Conservation (phyloP, 2,888 invertebrate genomes). For the Morpho achilles region DNA sequence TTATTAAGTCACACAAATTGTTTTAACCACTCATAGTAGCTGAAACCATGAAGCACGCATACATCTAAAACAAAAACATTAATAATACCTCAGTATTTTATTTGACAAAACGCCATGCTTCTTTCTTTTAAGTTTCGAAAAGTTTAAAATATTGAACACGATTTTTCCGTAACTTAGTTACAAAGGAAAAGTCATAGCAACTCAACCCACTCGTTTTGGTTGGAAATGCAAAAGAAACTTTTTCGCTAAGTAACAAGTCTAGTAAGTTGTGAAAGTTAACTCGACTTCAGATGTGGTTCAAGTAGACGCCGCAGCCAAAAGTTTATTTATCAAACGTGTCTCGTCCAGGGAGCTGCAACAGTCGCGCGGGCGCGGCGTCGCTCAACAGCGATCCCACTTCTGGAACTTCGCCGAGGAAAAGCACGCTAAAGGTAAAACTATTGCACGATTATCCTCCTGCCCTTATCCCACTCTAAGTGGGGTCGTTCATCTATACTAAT, state of each 20-base stretch:
- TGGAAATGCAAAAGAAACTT: slow-evolving; percentile 6
- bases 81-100: too few relatives aligned
- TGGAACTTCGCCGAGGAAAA: slow-evolving; percentile 58
- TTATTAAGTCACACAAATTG: too few relatives aligned
- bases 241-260: slow-evolving; percentile 6
- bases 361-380: slow-evolving; percentile 40
- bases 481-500: background rate
- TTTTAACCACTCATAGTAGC: too few relatives aligned
- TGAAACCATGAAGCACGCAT: too few relatives aligned
- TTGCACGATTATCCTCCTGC: slow-evolving; percentile 29
- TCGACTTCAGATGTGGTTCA: background rate
- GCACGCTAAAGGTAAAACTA: slow-evolving; percentile 68
- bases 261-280: slow-evolving; percentile 12
- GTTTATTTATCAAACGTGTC: background rate
- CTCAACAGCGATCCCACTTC: slow-evolving; percentile 38
- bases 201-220: background rate
- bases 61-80: too few relatives aligned
- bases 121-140: too few relatives aligned
- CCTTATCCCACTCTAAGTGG: too few relatives aligned
- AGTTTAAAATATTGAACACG: too few relatives aligned
- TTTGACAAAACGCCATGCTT: too few relatives aligned
- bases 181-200: background rate
- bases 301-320: slow-evolving; percentile 2
- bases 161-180: background rate
- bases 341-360: slow-evolving; percentile 49